Evolutionary conservation across 2,888 invertebrate genomes (phyloP).

Genomic region (Philhelius pedissequus): DNA sequence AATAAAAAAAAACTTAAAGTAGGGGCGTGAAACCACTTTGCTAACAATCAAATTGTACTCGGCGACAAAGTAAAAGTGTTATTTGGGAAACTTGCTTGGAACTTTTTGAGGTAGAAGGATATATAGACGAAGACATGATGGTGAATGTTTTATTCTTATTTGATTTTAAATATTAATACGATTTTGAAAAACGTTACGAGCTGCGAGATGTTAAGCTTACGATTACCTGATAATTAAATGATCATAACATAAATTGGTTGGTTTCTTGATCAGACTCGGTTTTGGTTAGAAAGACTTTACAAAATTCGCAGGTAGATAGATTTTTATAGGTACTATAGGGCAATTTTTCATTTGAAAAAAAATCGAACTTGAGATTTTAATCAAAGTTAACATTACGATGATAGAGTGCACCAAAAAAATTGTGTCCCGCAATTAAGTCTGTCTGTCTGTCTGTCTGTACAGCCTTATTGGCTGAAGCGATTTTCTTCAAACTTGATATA

Average conservation of each 20-base stretch:
- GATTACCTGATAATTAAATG: neutral
- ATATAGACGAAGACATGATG: neutral
- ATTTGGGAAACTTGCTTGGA: neutral
- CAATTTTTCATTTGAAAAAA: no score
- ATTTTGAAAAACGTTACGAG: neutral
- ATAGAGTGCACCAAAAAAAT: no score
- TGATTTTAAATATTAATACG: slow-evolving; percentile 4
- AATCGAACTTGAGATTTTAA: no score
- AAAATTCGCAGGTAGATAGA: no score
- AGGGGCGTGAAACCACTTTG: slow-evolving; percentile 13
- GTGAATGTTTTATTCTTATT: neutral
- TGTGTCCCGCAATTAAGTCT: no score
- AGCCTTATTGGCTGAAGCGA: no score
- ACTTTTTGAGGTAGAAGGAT: neutral
- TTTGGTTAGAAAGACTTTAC: neutral
- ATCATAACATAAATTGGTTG: neutral
- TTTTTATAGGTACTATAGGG: no score
- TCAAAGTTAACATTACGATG: no score
- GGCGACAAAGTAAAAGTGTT: neutral
- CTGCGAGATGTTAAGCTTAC: neutral
- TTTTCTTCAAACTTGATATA: no score
- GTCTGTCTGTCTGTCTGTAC: no score
- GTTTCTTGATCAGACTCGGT: accelerated
- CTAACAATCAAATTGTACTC: neutral
- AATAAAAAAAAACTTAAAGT: neutral